Evolutionary conservation across 2,888 invertebrate genomes (phyloP).

Genomic region (Boloria selene): DNA sequence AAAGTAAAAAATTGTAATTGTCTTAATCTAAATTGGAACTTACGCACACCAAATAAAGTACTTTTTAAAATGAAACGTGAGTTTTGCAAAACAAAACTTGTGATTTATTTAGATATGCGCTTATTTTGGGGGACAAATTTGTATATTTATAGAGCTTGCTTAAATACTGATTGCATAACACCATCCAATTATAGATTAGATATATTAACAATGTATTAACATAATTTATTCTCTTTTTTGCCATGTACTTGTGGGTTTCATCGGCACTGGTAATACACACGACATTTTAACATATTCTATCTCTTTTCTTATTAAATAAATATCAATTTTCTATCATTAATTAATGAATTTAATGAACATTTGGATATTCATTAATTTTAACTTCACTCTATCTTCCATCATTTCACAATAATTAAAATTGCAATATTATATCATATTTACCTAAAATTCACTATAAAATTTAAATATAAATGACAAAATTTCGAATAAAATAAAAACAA

Average conservation of each 20-base stretch:
- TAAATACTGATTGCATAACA: not conserved
- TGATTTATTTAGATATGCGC: no score
- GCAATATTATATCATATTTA: constrained; percentile 18
- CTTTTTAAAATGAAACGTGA: no score
- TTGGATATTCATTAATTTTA: constrained; percentile 8
- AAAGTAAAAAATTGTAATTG: no score
- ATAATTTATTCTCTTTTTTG: constrained; percentile 22
- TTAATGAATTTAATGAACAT: constrained; percentile 16
- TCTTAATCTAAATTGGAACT: no score
- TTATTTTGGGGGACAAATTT: no score
- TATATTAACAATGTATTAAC: constrained; percentile 20
- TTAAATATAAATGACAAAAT: no score
- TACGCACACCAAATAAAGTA: no score
- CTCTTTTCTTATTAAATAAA: no score
- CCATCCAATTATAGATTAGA: not conserved
- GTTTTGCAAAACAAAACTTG: no score
- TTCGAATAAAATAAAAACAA: constrained; percentile 1
- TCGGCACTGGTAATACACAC: constrained; percentile 21
- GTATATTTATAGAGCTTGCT: not conserved
- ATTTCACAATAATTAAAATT: not conserved
- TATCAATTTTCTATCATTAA: constrained; percentile 2
- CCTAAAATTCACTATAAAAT: not conserved
- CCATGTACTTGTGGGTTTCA: constrained; percentile 20
- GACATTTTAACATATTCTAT: not conserved
- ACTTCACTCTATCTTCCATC: not conserved